Evolutionary conservation across 2,888 invertebrate genomes (phyloP).

Genomic region (Baccha elongata): DNA sequence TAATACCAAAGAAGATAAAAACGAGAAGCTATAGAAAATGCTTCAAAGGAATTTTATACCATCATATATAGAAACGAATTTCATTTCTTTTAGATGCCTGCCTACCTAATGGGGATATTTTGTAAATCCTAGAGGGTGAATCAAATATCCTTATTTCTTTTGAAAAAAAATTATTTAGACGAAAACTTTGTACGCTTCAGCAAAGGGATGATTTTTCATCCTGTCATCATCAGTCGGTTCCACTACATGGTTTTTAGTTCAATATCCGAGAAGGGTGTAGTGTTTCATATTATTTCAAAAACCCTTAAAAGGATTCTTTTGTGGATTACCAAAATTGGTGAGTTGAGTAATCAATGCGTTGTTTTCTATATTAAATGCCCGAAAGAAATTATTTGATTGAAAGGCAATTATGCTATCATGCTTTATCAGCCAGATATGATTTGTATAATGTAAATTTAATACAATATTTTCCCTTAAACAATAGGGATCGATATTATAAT

Average conservation of each 20-base stretch:
- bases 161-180: conserved; percentile 15
- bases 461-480: too few relatives aligned
- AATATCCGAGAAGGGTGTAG: conserved; percentile 31
- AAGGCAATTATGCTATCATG: too few relatives aligned
- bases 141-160: conserved; percentile 13
- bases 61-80: conserved; percentile 27
- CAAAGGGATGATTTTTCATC: conserved; percentile 49
- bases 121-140: conserved; percentile 18
- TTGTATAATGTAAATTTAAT: too few relatives aligned
- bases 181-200: conserved; percentile 37
- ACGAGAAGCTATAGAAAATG: conserved; percentile 24
- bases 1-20: conserved; percentile 36
- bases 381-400: too few relatives aligned
- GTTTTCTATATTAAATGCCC: neutral
- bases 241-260: conserved; percentile 47
- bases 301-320: conserved; percentile 29
- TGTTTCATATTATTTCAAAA: conserved; percentile 30
- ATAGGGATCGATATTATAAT: too few relatives aligned
- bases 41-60: conserved; percentile 26
- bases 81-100: conserved; percentile 1
- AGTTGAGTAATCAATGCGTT: neutral
- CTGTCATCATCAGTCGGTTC: conserved; percentile 57
- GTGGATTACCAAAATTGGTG: neutral
- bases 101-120: conserved; percentile 3
- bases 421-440: too few relatives aligned